A percentile compares a stretch with the other conserved stretches of the same genome.
phyloP scores from a whole-genome alignment of 2,888 invertebrate genomes.

The Ditula angustiorana region DNA sequence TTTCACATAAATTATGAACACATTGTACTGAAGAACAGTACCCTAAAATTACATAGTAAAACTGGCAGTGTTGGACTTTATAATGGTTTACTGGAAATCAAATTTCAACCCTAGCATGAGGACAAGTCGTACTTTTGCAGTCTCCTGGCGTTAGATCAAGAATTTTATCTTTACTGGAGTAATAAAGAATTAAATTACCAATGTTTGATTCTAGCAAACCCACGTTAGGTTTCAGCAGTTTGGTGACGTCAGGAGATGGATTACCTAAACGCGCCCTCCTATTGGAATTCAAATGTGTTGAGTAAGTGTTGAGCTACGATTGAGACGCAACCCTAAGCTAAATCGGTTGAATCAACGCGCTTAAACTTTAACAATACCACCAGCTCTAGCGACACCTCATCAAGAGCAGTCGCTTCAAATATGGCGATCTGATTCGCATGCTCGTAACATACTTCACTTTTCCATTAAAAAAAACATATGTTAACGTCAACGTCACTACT shows the following conservation, averaged over 20 bases:
- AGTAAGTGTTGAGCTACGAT: background rate
- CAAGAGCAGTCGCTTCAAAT: background rate
- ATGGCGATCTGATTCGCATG: no score
- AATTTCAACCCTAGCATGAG: background rate
- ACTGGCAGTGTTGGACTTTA: no score
- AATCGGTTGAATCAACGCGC: background rate
- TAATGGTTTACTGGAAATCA: background rate
- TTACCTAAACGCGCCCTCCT: background rate
- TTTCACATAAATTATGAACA: background rate
- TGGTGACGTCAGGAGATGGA: background rate
- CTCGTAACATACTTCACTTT: no score
- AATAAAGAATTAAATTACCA: background rate
- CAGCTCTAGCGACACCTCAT: background rate
- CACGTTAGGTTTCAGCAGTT: background rate
- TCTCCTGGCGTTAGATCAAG: slow-evolving; percentile 1
- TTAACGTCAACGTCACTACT: background rate
- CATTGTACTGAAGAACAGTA: background rate
- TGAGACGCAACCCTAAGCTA: background rate
- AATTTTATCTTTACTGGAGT: slow-evolving; percentile 7
- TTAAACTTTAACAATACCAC: background rate
- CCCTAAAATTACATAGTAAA: no score
- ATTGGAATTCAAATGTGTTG: background rate
- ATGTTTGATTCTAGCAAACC: slow-evolving; percentile 1
- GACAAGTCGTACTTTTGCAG: background rate
- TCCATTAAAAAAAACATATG: no score